Percentiles rank a stretch among this genome's conserved stretches.
These are phyloP conservation scores for Drosophila gaucha DNA, from an alignment of 2,888 invertebrate genomes.

Conservation along the genomic window DNA sequence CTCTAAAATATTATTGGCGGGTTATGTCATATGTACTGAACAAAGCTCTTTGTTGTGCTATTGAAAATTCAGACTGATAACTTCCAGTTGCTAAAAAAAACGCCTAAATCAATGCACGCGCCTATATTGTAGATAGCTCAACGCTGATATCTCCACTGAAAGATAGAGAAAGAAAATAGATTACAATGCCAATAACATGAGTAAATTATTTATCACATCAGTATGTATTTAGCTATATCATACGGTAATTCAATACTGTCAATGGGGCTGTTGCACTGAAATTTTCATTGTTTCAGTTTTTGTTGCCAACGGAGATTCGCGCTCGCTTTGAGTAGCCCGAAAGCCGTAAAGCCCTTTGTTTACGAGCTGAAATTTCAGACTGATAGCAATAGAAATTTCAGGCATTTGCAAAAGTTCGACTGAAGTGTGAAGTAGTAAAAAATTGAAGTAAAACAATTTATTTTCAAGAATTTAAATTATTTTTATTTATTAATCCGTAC, in stretches of 20 bases:
- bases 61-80: constrained; percentile 54
- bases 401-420: not conserved
- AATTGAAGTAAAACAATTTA: not conserved
- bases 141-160: constrained; percentile 22
- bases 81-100: constrained; percentile 15
- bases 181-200: constrained; percentile 23
- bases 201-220: constrained; percentile 27
- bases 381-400: not conserved
- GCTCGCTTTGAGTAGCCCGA: not conserved
- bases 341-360: constrained; percentile 15
- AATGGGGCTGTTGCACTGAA: constrained; percentile 30
- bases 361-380: constrained; percentile 14
- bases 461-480: constrained; percentile 39
- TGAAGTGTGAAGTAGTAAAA: not conserved
- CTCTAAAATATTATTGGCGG: not conserved
- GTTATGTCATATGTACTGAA: constrained; percentile 15
- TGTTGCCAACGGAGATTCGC: constrained; percentile 11
- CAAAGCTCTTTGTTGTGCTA: constrained; percentile 8
- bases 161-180: constrained; percentile 18
- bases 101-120: not conserved
- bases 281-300: constrained; percentile 17
- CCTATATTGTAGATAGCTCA: not conserved
- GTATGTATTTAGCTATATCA: constrained; percentile 25
- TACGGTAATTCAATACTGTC: constrained; percentile 33
- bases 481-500: constrained; percentile 47